Evolutionary conservation across 92 coral and sea anemone genomes (phyloP).

Genomic region (Virgularia gustaviana): DNA sequence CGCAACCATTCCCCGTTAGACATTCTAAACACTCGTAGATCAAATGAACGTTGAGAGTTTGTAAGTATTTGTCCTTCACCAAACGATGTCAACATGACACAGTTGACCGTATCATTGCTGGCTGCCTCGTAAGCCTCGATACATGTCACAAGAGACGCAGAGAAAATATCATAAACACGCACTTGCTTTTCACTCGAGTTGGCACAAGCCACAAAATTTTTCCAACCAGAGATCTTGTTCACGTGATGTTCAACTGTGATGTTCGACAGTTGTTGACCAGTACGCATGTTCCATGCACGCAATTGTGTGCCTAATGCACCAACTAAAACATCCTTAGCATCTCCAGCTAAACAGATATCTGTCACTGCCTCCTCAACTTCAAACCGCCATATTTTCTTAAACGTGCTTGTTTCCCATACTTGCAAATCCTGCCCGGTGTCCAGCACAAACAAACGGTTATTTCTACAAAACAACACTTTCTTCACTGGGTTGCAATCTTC

Average conservation of each 20-base stretch:
- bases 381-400: conserved; percentile 35
- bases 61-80: conserved; percentile 85
- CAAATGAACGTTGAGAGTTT: conserved; percentile 63
- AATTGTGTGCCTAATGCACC: conserved; percentile 73
- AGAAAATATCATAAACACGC: conserved; percentile 60
- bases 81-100: conserved; percentile 72
- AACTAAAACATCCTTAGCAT: conserved; percentile 67
- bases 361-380: conserved; percentile 65
- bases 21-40: conserved; percentile 79
- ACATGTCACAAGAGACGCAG: conserved; percentile 52
- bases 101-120: conserved; percentile 65
- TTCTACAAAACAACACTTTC: conserved; percentile 23
- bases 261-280: conserved; percentile 63
- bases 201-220: conserved; percentile 70
- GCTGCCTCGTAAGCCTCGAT: conserved; percentile 72
- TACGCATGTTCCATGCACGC: conserved; percentile 76
- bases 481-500: background rate
- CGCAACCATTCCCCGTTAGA: conserved; percentile 78
- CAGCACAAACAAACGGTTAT: conserved; percentile 19
- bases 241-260: conserved; percentile 66
- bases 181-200: conserved; percentile 59
- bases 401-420: conserved; percentile 28
- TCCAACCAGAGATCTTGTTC: conserved; percentile 66
- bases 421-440: conserved; percentile 41
- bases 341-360: conserved; percentile 57